A percentile compares a stretch with the other conserved stretches of the same genome.
Evolutionary conservation across 1,140 invertebrate species (phyloP).

Genomic region (Cotesia glomerata): DNA sequence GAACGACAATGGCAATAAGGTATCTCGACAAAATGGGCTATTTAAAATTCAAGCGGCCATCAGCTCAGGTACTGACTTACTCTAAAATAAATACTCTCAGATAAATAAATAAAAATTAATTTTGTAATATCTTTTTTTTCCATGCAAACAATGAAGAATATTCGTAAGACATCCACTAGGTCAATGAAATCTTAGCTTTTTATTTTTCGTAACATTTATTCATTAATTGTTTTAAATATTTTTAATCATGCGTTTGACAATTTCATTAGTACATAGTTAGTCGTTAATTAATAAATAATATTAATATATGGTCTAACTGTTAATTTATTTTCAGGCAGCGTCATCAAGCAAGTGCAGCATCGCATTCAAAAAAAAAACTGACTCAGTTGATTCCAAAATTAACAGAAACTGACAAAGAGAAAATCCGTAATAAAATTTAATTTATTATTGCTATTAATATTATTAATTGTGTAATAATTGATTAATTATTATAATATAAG

Average conservation of each 20-base stretch:
- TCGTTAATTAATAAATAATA: neutral
- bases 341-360: neutral
- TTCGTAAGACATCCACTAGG: conserved; percentile 27
- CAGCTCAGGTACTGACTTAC: conserved; percentile 17
- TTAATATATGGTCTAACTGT: neutral
- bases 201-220: neutral
- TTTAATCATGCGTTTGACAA: neutral
- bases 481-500: neutral
- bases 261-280: neutral
- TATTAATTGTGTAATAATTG: neutral
- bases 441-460: neutral
- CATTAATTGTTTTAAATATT: neutral
- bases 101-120: neutral
- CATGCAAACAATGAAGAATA: conserved; percentile 18
- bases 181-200: neutral
- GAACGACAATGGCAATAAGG: conserved; percentile 68
- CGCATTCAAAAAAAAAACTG: conserved; percentile 5
- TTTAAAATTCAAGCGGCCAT: conserved; percentile 61
- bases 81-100: neutral
- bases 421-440: conserved; percentile 5
- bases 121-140: neutral
- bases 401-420: neutral
- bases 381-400: neutral
- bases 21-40: conserved; percentile 66
- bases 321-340: conserved; percentile 7